Evolutionary conservation across 2,797 vertebrate species (phyloP), one percentile per base, ranked within the genome.

Genomic region (Enteromius treurensis): DNA sequence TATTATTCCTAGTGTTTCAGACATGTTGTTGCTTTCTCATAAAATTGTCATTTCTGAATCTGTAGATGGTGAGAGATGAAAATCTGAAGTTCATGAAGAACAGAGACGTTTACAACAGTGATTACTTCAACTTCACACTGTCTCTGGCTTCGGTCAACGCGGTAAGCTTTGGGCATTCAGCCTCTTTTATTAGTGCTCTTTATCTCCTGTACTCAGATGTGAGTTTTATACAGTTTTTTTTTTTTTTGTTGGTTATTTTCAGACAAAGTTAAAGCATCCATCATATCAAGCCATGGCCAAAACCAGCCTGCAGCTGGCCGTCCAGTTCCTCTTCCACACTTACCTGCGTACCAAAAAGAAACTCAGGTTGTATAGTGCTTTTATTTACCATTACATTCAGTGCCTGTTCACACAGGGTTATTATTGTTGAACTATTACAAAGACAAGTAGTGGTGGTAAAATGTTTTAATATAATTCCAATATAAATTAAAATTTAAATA

Each of bases 41-140:
- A 4, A 23, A 26, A 29, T 29, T 60, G 0, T 2, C 2, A 2
- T 26, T 29, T 64, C 79, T 62, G 53, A 60, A 19, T 67, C 34
- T 73, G 21, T 81, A 99, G 98, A 99, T 97, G 95, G 98, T 99
- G 88, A 95, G 98, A 92, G 98, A 99, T 79, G 98, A 99, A 91
- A 99, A 99, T 88, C 95, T 99, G 88, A 99, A 97, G 91, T 99
- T 99, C 90, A 99, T 99, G 98, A 98, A 96, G 94, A 99, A 99
- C 88, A 95, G 98, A 93, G 98, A 99, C 81, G 95, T 99, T 60
- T 99, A 99, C 92, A 98, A 98, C 91, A 97, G 96, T 79, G 98
- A 99, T 92, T 99, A 99, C 92, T 99, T 99, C 93, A 99, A 95
- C 92, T 99, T 99, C 93, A 97, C 97, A 78, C 94, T 99, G 85